Evolutionary conservation across 2,113 vertebrate species (phyloP), one percentile per base, ranked within the genome.

Genomic region (Accipiter virgatus): DNA sequence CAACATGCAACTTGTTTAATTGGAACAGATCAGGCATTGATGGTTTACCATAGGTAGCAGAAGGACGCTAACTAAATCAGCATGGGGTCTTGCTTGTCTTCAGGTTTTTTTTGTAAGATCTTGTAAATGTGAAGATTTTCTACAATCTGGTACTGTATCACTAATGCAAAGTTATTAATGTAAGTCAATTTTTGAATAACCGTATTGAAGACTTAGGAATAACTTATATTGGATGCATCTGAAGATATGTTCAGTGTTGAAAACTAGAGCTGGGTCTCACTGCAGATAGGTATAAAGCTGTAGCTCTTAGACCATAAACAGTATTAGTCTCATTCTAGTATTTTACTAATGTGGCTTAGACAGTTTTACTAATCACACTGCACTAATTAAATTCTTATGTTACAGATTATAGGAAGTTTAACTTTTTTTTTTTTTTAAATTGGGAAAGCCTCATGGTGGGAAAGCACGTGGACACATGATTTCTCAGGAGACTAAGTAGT

Each of bases 301-400:
- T 56, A 88, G 63, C 66, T 94, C 73, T 97, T 91, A 59, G 83
- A 86, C 86, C 77, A 45, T 80, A 79, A 94, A 73, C 42, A 80
- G 3, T 81, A 87, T 87, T 90, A 81, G 48, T 84, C 63, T 42
- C 70, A 55, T 97, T 98, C 63, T 75, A 81, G 79, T 96, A 97
- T 97, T 93, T 96, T 95, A 47, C 56, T 95, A 61, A 93, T 93
- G 47, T 19, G 23, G 45, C 61, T 96, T 81, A 91, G 90, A 67
- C 40, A 62, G 74, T 97, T 90, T 86, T 96, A 78, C 92, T 96
- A 91, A 94, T 97, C 97, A 88, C 26, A 62, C 79, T 93, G 92
- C 81, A 86, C 96, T 97, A 98, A 97, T 97, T 98, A 97, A 96
- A 97, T 98, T 97, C 93, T 94, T 96, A 86, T n/a, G 70, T 97